phyloP scores from a whole-genome alignment of 2,888 invertebrate genomes.

The Lasioglossum villosulum region DNA sequence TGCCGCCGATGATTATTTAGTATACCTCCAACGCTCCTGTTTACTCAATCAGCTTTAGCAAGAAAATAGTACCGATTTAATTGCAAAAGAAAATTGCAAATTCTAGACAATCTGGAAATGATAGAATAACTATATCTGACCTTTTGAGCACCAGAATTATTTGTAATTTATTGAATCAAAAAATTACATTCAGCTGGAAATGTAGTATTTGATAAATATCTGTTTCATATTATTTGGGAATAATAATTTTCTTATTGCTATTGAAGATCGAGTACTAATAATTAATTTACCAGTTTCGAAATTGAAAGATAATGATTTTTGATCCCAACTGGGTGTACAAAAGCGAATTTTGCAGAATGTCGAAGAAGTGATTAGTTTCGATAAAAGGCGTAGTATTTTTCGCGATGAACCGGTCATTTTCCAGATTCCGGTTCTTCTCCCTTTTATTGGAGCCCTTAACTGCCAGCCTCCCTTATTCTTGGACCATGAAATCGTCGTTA shows the following conservation, averaged over 20 bases:
- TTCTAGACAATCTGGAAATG: background rate
- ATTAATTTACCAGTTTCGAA: too few species aligned
- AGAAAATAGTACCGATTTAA: background rate
- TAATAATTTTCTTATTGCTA: background rate
- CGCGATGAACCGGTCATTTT: background rate
- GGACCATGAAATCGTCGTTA: slow-evolving; percentile 71
- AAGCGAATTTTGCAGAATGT: background rate
- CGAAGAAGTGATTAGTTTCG: background rate
- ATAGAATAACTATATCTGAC: background rate
- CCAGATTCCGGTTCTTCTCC: background rate
- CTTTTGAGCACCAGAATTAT: background rate
- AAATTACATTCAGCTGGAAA: background rate
- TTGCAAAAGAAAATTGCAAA: background rate
- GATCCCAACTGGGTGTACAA: background rate
- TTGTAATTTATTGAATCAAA: background rate
- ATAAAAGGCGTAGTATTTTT: background rate
- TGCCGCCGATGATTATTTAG: background rate
- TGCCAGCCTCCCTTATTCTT: background rate
- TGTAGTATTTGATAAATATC: background rate
- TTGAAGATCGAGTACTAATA: background rate
- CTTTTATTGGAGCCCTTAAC: background rate
- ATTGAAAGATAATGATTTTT: background rate
- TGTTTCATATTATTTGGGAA: background rate
- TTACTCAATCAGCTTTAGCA: background rate
- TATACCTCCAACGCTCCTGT: background rate